phyloP scores from a whole-genome alignment of 2,797 vertebrate genomes.

The Melanotaenia maccullochi region DNA sequence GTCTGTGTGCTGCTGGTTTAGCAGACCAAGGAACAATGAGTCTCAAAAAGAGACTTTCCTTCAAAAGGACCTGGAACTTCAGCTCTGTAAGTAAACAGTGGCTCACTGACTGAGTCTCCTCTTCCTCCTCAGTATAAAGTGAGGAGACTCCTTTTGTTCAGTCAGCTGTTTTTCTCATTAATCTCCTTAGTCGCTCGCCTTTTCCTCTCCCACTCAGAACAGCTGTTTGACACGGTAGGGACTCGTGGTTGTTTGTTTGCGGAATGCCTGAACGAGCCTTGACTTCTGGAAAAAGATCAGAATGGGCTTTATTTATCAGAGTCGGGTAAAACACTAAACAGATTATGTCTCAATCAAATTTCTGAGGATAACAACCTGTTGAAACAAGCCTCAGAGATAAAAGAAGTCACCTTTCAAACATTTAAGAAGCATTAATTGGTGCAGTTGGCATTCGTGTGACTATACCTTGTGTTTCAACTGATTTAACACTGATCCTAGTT shows the following conservation, averaged over 20 bases:
- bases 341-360: conserved; percentile 6
- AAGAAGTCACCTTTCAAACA: conserved; percentile 26
- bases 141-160: conserved; percentile 66
- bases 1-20: conserved; percentile 67
- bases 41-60: conserved; percentile 85
- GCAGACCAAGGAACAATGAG: conserved; percentile 80
- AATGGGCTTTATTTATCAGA: conserved; percentile 11
- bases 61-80: conserved; percentile 79
- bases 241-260: conserved; percentile 51
- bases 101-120: conserved; percentile 49
- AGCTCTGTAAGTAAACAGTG: conserved; percentile 77
- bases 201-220: conserved; percentile 53
- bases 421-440: conserved; percentile 18
- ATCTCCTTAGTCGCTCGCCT: conserved; percentile 52
- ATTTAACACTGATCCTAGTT: neutral
- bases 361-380: conserved; percentile 36
- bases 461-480: conserved; percentile 9
- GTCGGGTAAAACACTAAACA: conserved; percentile 18
- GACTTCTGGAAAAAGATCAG: conserved; percentile 53
- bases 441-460: conserved; percentile 18
- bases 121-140: conserved; percentile 38
- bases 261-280: conserved; percentile 35
- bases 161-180: conserved; percentile 82
- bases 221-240: conserved; percentile 65
- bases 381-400: conserved; percentile 50